These are phyloP conservation scores for Cylindroiulus punctatus DNA, from an alignment of 2,888 invertebrate genomes.

Conservation along the genomic window DNA sequence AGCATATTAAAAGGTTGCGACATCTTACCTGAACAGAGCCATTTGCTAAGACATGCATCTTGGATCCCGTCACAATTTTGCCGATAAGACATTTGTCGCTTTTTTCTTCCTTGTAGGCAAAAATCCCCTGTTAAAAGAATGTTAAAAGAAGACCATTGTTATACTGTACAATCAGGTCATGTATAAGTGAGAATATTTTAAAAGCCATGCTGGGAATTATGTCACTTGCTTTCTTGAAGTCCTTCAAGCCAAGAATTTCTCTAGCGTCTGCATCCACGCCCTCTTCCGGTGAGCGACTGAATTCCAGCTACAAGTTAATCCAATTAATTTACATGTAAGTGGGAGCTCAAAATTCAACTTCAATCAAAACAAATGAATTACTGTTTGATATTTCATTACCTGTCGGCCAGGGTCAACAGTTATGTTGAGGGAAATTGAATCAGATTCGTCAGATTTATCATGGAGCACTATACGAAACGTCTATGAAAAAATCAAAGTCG, in stretches of 20 bases:
- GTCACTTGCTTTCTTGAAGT: neutral
- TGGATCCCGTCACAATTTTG: neutral
- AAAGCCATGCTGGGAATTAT: too few species aligned
- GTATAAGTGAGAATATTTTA: too few species aligned
- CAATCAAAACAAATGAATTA: neutral
- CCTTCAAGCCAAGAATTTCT: neutral
- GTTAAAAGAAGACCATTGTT: too few species aligned
- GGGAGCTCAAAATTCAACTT: neutral
- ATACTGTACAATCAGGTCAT: too few species aligned
- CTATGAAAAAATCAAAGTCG: neutral
- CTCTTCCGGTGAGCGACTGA: constrained; percentile 3
- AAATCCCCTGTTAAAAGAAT: neutral
- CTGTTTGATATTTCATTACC: neutral
- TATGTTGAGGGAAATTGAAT: neutral
- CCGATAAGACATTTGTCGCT: neutral
- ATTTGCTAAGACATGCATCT: neutral
- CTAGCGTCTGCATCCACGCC: neutral
- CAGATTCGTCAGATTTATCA: neutral
- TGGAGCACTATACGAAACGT: neutral
- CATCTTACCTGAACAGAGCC: neutral
- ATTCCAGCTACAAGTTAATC: neutral
- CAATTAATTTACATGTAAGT: neutral
- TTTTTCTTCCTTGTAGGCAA: neutral
- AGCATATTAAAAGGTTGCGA: too few species aligned
- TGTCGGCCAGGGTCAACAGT: neutral